A percentile compares a stretch with the other conserved stretches of the same genome.
Conservation (phyloP, 2,888 invertebrate genomes). For the Atrina japonica region DNA sequence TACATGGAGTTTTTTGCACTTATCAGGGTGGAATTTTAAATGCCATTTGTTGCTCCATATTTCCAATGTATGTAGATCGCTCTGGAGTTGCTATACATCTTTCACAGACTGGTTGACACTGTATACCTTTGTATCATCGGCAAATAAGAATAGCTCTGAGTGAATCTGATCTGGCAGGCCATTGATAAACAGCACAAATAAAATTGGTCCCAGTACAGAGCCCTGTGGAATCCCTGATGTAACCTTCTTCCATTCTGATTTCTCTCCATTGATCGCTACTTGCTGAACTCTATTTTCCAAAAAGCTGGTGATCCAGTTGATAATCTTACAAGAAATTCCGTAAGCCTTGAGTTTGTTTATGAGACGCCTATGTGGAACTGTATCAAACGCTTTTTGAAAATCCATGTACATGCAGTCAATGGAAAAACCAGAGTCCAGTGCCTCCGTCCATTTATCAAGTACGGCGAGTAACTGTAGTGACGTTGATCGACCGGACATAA, state of each 20-base stretch:
- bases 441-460: slow-evolving; percentile 15
- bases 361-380: slow-evolving; percentile 20
- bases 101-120: neutral
- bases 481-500: slow-evolving; percentile 18
- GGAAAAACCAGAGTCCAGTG: slow-evolving; percentile 10
- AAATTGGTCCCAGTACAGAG: slow-evolving; percentile 22
- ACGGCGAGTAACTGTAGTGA: slow-evolving; percentile 18
- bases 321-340: slow-evolving; percentile 1
- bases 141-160: slow-evolving; percentile 16
- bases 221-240: slow-evolving; percentile 21
- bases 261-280: slow-evolving; percentile 13
- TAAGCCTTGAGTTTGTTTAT: slow-evolving; percentile 13
- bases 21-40: slow-evolving; percentile 20
- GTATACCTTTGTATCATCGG: slow-evolving; percentile 13
- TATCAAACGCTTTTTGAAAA: slow-evolving; percentile 31
- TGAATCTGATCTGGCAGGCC: slow-evolving; percentile 1
- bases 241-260: slow-evolving; percentile 1
- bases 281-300: neutral
- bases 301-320: neutral
- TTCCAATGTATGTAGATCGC: slow-evolving; percentile 5
- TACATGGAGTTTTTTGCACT: slow-evolving; percentile 10
- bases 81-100: neutral
- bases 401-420: slow-evolving; percentile 24
- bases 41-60: slow-evolving; percentile 11
- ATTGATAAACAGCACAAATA: slow-evolving; percentile 23